Evolutionary conservation across 2,797 vertebrate genomes (phyloP).

Genomic region (Pelobates cultripes): DNA sequence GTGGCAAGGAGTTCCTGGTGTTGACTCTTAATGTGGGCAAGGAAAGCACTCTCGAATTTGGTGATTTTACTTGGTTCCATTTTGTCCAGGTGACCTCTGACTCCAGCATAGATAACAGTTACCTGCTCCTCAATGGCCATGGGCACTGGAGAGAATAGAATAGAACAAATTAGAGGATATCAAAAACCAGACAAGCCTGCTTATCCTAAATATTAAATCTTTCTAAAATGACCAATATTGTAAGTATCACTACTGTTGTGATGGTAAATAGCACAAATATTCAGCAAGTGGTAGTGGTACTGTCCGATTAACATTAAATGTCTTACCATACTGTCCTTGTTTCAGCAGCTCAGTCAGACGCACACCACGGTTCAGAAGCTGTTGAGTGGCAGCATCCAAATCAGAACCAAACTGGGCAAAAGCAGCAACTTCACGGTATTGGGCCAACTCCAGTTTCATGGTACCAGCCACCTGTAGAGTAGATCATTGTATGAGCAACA

Average conservation of each 20-base stretch:
- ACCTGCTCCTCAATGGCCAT: conserved; percentile 99
- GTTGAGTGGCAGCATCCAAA: conserved; percentile 95
- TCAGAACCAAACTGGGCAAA: conserved; percentile 98
- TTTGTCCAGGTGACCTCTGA: conserved; percentile 95
- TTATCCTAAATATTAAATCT: too few species aligned
- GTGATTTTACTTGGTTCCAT: conserved; percentile 98
- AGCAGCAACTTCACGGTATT: conserved; percentile 96
- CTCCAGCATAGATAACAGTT: conserved; percentile 94
- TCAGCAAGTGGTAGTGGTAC: too few species aligned
- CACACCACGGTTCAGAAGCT: conserved; percentile 95
- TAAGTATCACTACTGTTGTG: too few species aligned
- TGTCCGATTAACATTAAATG: too few species aligned
- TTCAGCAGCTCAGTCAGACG: conserved; percentile 96
- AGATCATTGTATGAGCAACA: too few species aligned
- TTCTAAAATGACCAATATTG: too few species aligned
- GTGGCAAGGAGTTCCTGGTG: conserved; percentile 85
- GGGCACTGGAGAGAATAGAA: conserved; percentile 70
- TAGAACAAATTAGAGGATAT: too few species aligned
- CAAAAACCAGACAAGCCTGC: too few species aligned
- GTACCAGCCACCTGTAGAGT: conserved; percentile 89
- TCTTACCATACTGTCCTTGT: conserved; percentile 90
- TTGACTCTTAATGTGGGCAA: conserved; percentile 89
- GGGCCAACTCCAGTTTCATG: conserved; percentile 96
- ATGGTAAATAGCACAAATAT: neutral
- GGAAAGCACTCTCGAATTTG: conserved; percentile 91